Percentiles rank a stretch among this genome's conserved stretches.
These are phyloP conservation scores for Dione vanillae DNA, from an alignment of 2,888 invertebrate genomes.

Conservation along the genomic window DNA sequence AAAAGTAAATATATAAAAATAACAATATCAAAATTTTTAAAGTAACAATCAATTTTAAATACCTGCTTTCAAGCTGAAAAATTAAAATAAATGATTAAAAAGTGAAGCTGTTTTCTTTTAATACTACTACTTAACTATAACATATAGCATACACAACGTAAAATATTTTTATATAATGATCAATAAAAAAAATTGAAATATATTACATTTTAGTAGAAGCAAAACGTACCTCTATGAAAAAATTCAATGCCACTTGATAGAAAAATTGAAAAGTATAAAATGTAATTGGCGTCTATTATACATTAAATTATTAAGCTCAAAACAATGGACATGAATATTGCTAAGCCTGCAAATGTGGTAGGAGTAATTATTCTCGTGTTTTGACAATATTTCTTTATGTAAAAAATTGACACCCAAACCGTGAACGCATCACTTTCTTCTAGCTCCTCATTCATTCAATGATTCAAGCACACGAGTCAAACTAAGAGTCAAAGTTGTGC, in stretches of 20 bases:
- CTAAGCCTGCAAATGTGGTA: conserved; percentile 31
- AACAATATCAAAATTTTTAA: background rate
- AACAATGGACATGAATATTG: conserved; percentile 34
- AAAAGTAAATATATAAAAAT: background rate
- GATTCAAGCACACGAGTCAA: conserved; percentile 49
- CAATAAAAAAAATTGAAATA: background rate
- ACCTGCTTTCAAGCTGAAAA: background rate
- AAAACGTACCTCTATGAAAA: conserved; percentile 1
- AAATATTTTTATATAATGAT: background rate
- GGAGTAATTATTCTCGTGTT: conserved; percentile 31
- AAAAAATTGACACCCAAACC: conserved; percentile 18
- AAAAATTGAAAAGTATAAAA: conserved; percentile 38
- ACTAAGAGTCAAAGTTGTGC: conserved; percentile 42
- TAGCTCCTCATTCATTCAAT: conserved; percentile 57
- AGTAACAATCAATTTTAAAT: background rate
- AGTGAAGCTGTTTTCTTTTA: background rate
- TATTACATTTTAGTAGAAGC: background rate
- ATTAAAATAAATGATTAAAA: background rate
- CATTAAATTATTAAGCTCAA: conserved; percentile 14
- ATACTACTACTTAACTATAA: background rate
- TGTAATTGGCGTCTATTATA: conserved; percentile 9
- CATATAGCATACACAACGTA: background rate
- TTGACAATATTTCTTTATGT: conserved; percentile 20
- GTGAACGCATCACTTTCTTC: conserved; percentile 43
- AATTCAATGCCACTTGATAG: conserved; percentile 20